Base-by-base conservation (phyloP, 2,113 vertebrate genomes). In the Microcebus tavaratra region DNA sequence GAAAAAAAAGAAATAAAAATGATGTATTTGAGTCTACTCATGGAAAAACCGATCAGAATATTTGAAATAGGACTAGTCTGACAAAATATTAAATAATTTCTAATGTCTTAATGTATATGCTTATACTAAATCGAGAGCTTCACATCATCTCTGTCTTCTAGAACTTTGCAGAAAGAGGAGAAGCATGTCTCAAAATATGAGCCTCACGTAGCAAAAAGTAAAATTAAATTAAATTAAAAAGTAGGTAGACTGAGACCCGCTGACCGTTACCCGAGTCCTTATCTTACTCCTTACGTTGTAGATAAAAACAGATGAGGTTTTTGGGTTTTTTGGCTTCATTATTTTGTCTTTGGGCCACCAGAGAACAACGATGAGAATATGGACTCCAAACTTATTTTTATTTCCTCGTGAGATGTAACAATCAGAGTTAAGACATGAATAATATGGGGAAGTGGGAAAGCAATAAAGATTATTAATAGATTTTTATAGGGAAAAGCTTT, bases 351-450 rank as follows among this genome's bases (percentile, higher is more conserved):
- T 85, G 86, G 82, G 48, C 1, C 23, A 29, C 82, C 2, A 36
- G 61, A 89, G 50, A 92, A 91, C 25, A 95, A 63, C 88, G 31
- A 23, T 72, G 68, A 95, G 59, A 89, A 86, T 91, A 73, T 55
- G 21, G 91, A 91, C 12, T 34, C 83, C 23, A 76, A 80, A 80
- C 53, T 80, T 81, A 23, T 57, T 79, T 79, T 94, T n/a, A 53
- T 85, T 92, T 83, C 3, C 13, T 75, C 73, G 39, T 70, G 57
- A 88, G 23, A 72, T 79, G 94, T 89, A 93, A 65, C 20, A 57
- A 18, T 53, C 84, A 73, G 55, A 68, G 45, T 59, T 97, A 88
- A 96, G 72, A 88, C 67, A 90, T 59, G n/a, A 92, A 29, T 75
- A 63, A 48, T 53, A 55, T 20, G n/a, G 34, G 85, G 48, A 92